Conservation (phyloP, 2,797 vertebrate genomes). For the Phataginus tricuspis region DNA sequence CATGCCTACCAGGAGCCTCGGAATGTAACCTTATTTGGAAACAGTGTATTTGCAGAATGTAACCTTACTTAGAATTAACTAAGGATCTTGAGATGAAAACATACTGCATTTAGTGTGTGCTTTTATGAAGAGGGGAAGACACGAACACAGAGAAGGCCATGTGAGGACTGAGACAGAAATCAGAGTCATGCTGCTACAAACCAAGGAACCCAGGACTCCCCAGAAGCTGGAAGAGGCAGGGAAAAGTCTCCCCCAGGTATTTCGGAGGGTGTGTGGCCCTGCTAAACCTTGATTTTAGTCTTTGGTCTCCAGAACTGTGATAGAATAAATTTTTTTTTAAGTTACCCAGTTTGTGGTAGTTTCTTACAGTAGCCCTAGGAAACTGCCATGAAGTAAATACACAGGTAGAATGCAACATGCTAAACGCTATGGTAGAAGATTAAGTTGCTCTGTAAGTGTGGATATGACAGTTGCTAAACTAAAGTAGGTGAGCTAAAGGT, state of each 20-base stretch:
- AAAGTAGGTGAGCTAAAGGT: neutral
- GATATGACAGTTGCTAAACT: neutral
- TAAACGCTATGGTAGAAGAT: neutral
- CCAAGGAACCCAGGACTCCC: neutral
- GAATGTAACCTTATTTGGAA: constrained; percentile 19
- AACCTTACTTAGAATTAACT: neutral
- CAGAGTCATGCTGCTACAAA: neutral
- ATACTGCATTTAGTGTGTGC: neutral
- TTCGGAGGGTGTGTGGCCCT: neutral
- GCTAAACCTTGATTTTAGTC: neutral
- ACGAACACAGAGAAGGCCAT: neutral
- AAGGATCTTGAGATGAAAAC: neutral
- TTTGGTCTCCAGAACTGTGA: neutral
- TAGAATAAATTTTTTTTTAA: neutral
- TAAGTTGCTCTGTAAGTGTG: neutral
- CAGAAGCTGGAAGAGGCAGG: neutral
- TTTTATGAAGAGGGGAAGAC: neutral
- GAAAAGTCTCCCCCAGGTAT: neutral
- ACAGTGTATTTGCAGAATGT: neutral
- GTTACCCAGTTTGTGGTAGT: neutral
- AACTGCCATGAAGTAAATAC: neutral
- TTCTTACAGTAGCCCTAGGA: neutral
- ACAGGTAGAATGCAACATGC: neutral
- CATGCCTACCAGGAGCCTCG: neutral
- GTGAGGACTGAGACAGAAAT: neutral